phyloP scores from a whole-genome alignment of 2,888 invertebrate species.

The Geophilus truncorum region DNA sequence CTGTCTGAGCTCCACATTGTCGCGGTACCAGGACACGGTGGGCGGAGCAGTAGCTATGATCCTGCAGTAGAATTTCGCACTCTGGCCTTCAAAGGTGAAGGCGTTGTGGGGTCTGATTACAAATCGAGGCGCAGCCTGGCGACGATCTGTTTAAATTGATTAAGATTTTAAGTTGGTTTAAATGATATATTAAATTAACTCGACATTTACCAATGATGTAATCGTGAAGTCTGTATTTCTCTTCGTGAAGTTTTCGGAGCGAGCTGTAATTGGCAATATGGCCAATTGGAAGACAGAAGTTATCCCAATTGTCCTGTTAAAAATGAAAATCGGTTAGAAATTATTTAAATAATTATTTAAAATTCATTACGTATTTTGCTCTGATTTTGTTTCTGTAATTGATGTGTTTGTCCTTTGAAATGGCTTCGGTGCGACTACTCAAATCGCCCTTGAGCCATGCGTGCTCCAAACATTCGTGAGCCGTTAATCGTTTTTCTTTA shows the following conservation, averaged over 20 bases:
- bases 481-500: conserved; percentile 97
- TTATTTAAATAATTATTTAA: neutral
- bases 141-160: too few relatives aligned
- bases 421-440: conserved; percentile 64
- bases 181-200: too few relatives aligned
- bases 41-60: conserved; percentile 92
- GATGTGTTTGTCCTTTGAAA: conserved; percentile 78
- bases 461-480: conserved; percentile 94
- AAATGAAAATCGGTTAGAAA: too few relatives aligned
- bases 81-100: conserved; percentile 95
- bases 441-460: conserved; percentile 90
- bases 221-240: conserved; percentile 95
- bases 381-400: conserved; percentile 82
- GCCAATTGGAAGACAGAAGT: conserved; percentile 89
- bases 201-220: conserved; percentile 74
- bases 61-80: conserved; percentile 94
- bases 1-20: conserved; percentile 86
- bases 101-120: conserved; percentile 94
- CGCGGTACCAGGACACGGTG: conserved; percentile 91
- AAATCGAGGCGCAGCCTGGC: conserved; percentile 97
- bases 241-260: conserved; percentile 86
- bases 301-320: conserved; percentile 58
- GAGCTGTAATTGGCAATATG: conserved; percentile 96
- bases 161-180: too few relatives aligned
- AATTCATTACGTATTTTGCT: conserved; percentile 55